phyloP scores from a whole-genome alignment of 1,140 invertebrate species.

The Drosophila eugracilis region DNA sequence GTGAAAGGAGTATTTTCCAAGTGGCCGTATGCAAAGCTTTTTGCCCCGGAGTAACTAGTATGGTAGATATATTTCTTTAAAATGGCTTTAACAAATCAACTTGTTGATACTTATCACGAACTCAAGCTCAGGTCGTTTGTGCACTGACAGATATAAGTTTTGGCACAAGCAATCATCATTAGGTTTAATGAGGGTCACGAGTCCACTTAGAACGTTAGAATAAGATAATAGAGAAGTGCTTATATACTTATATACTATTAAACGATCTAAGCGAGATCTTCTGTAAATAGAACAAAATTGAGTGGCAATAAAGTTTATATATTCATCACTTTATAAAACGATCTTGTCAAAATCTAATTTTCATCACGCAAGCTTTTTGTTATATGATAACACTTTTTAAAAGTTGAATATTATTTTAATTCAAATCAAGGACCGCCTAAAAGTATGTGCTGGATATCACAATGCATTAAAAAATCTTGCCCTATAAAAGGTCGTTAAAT shows the following conservation, averaged over 20 bases:
- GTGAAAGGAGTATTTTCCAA: slow-evolving; percentile 86
- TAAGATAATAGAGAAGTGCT: slow-evolving; percentile 5
- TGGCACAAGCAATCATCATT: slow-evolving; percentile 10
- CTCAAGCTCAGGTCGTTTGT: background rate
- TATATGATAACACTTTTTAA: no score
- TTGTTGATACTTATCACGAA: background rate
- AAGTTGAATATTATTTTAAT: background rate
- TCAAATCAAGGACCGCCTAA: slow-evolving; percentile 6
- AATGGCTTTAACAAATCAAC: background rate
- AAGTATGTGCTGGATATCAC: slow-evolving; percentile 20
- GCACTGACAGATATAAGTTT: background rate
- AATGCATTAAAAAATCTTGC: background rate
- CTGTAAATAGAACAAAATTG: background rate
- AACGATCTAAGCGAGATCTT: background rate
- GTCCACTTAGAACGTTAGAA: background rate
- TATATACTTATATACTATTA: background rate
- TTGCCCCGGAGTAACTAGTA: slow-evolving; percentile 35
- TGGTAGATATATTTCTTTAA: background rate
- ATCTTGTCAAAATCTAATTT: background rate
- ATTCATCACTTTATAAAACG: background rate
- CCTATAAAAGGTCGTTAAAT: background rate
- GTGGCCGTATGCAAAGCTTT: slow-evolving; percentile 78
- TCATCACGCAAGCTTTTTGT: no score
- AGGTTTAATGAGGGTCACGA: background rate
- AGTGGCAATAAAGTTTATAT: background rate